Evolutionary conservation across 2,888 invertebrate species (phyloP).

Genomic region (Macrophya alboannulata): DNA sequence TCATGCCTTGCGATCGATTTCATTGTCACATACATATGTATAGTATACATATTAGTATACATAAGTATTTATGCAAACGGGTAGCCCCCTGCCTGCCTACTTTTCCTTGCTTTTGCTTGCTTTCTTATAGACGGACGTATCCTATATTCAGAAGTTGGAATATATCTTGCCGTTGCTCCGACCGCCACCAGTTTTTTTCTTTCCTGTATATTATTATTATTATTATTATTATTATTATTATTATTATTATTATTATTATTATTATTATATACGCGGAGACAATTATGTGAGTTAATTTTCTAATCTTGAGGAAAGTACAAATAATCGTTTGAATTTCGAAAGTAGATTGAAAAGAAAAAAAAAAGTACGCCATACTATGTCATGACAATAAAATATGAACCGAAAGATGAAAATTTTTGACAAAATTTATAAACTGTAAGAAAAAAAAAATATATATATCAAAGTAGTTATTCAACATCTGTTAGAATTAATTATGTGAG

Average conservation of each 20-base stretch:
- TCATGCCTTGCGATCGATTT: constrained; percentile 26
- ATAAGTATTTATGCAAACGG: neutral
- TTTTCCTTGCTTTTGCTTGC: neutral
- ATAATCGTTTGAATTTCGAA: no score
- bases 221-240: no score
- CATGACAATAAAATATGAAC: no score
- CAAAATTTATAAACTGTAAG: no score
- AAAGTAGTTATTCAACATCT: neutral
- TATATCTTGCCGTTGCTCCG: neutral
- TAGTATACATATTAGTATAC: neutral
- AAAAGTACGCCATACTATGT: no score
- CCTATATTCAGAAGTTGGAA: neutral
- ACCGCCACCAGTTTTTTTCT: neutral
- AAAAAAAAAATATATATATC: neutral
- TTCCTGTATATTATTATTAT: no score
- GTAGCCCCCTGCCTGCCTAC: neutral
- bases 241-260: no score
- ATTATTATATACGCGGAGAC: no score
- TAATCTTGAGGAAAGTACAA: no score
- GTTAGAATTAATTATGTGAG: neutral
- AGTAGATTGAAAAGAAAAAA: no score
- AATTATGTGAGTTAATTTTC: no score
- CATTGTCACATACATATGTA: neutral
- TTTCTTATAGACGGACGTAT: constrained; percentile 1
- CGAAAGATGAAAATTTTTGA: no score